Base-by-base conservation (phyloP, 1,140 invertebrate species). In the Drosophila insularis region DNA sequence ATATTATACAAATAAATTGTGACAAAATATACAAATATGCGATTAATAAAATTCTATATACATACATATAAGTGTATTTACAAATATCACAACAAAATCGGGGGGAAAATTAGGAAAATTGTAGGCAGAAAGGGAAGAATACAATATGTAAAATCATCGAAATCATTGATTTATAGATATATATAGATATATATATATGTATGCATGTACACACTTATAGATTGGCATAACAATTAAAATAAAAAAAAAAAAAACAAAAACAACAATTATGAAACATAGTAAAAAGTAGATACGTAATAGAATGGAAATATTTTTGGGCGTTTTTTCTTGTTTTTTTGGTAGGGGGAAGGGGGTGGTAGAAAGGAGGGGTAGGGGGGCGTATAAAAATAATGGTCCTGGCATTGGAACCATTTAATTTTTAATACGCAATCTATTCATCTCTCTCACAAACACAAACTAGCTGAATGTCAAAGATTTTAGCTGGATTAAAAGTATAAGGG, bases 371-470 rank as follows among this genome's bases (percentile, higher is more conserved):
- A n/a, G 55, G n/a, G 27, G 43, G 61, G 76, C 76, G 65, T 73
- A 79, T 68, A 72, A 62, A 79, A 78, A 81, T 71, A 80, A 74
- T 31, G 61, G n/a, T 31, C n/a, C 14, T 17, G 17, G 14, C 54
- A 37, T 35, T 35, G 23, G 56, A 23, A 21, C 66, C 73, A 70
- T 87, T 89, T 74, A 90, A 87, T 90, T 90, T 90, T 86, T 72
- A 19, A 81, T 90, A 74, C 82, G 87, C 87, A 90, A 90, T 90
- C 87, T 90, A 90, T 90, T 90, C 74, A 90, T 90, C 87, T 90
- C 87, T 90, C 87, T 90, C 87, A 78, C 82, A 89, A 76, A 81
- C 84, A 81, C 79, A 77, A 78, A 73, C 67, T 70, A 77, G 81
- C 70, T 78, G 68, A 71, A 61, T 66, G 7, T 62, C 60, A 46